Evolutionary conservation across 2,888 invertebrate species (phyloP).

Genomic region (Folsomia manolachei): DNA sequence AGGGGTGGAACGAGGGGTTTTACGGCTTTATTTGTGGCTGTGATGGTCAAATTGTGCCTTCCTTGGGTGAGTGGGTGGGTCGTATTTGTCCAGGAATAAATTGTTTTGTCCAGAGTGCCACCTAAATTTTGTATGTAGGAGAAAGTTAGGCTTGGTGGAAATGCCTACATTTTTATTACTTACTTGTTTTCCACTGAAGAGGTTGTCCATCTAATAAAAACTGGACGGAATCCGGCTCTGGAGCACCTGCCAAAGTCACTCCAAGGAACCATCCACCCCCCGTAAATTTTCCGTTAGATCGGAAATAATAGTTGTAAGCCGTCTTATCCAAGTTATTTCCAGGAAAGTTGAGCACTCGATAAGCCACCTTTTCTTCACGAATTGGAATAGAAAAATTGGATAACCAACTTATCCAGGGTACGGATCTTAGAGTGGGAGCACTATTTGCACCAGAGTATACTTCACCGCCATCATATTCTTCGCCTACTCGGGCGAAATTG

Average conservation of each 20-base stretch:
- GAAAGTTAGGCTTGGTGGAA: no score
- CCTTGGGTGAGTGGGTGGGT: not conserved
- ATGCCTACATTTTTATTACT: not conserved
- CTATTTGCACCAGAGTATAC: constrained; percentile 30
- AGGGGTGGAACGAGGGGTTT: not conserved
- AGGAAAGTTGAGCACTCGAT: constrained; percentile 29
- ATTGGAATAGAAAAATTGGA: not conserved
- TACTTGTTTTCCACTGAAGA: constrained; percentile 29
- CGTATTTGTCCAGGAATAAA: not conserved
- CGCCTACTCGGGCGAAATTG: constrained; percentile 30
- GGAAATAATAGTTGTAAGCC: constrained; percentile 18
- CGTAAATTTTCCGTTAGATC: constrained; percentile 22
- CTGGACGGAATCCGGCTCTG: not conserved
- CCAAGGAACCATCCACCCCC: not conserved
- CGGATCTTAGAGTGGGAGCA: constrained; percentile 9
- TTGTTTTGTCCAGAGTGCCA: not conserved
- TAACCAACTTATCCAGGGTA: constrained; percentile 31
- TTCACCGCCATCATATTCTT: constrained; percentile 24
- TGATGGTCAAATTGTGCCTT: not conserved
- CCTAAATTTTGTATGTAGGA: not conserved
- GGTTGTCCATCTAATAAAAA: constrained; percentile 26
- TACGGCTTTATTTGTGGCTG: not conserved
- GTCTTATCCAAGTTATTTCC: constrained; percentile 17
- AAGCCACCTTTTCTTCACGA: constrained; percentile 30
- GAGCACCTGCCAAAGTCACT: constrained; percentile 19